Evolutionary conservation across 2,113 vertebrate species (phyloP).

Genomic region (Rhinoptilus africanus): DNA sequence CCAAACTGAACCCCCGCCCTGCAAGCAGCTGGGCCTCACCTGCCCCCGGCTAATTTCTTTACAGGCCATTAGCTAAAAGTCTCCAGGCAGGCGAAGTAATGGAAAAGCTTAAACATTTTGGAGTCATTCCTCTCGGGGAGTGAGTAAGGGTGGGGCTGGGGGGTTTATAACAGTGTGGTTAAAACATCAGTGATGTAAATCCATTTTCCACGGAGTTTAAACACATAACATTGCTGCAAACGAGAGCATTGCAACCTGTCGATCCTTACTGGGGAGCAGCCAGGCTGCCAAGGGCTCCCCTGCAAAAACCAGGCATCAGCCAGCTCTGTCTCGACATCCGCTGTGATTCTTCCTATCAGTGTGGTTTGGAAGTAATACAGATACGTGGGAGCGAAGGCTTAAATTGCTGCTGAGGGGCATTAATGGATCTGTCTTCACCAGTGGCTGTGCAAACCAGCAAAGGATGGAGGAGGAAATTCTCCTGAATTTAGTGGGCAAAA

Average conservation of each 20-base stretch:
- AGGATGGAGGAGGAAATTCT: neutral
- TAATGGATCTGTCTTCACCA: neutral
- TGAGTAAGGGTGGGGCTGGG: neutral
- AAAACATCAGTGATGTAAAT: neutral
- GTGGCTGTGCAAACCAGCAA: neutral
- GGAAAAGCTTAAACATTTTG: constrained; percentile 42
- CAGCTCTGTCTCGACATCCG: neutral
- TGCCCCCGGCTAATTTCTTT: neutral
- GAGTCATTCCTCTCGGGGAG: constrained; percentile 24
- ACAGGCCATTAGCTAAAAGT: neutral
- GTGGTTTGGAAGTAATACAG: neutral
- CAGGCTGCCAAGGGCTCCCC: neutral
- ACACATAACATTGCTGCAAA: neutral
- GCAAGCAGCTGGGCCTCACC: constrained; percentile 24
- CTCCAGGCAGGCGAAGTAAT: neutral
- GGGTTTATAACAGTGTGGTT: neutral
- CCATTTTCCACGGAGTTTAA: constrained; percentile 26
- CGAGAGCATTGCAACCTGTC: neutral
- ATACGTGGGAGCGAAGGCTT: neutral
- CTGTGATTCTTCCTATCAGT: neutral
- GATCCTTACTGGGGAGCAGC: neutral
- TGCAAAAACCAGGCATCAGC: neutral
- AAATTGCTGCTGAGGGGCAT: neutral
- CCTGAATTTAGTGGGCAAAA: neutral
- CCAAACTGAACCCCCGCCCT: neutral